These are phyloP conservation scores for Brachionus sp. DNA, from an alignment of 1,140 invertebrate genomes.

Conservation along the genomic window DNA sequence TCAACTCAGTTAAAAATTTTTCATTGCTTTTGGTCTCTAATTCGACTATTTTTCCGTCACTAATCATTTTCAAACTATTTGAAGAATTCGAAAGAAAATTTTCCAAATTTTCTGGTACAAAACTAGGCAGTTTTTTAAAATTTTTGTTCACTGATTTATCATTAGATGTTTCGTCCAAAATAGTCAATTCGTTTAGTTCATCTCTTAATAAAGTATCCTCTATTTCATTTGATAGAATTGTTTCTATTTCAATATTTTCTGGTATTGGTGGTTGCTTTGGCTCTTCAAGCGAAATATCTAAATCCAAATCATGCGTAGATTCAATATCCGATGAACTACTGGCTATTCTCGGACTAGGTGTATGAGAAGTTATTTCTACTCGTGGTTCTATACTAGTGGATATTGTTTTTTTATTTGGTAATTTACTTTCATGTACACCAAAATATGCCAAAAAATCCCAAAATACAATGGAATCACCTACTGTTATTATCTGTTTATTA, in stretches of 20 bases:
- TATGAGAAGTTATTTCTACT: not conserved
- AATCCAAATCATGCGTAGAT: not conserved
- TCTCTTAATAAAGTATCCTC: constrained; percentile 15
- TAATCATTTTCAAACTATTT: not conserved
- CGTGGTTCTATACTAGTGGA: not conserved
- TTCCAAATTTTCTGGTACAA: not conserved
- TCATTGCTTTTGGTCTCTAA: not conserved
- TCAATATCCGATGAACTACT: not conserved
- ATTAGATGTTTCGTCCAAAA: not conserved
- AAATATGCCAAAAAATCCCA: constrained; percentile 55
- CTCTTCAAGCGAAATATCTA: not conserved
- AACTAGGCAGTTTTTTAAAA: not conserved
- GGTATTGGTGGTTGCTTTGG: not conserved
- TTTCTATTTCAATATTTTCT: constrained; percentile 30
- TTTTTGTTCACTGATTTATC: not conserved
- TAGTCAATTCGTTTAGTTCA: not conserved
- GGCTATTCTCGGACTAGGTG: not conserved
- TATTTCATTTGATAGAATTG: constrained; percentile 20
- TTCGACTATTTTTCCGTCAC: not conserved
- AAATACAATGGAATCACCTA: constrained; percentile 58
- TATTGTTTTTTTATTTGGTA: not conserved
- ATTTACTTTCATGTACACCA: not conserved
- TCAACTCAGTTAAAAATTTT: not conserved
- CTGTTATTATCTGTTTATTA: constrained; percentile 51
- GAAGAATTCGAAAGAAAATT: not conserved